Conservation (phyloP, 2,888 invertebrate genomes). For the Ophonus ardosiacus region DNA sequence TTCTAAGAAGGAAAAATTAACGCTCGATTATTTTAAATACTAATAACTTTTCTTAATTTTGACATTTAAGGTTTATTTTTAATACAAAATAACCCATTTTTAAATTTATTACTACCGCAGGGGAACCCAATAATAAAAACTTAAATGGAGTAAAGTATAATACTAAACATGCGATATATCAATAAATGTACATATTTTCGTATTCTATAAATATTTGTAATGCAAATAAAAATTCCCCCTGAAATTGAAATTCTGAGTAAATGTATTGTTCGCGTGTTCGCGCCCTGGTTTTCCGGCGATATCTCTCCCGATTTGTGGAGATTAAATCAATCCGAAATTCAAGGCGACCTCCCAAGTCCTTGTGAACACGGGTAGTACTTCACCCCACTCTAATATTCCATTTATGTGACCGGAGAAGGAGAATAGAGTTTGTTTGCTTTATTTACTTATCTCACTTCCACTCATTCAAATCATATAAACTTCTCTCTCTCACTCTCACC, state of each 20-base stretch:
- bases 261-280: background rate
- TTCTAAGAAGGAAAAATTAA: no score
- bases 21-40: no score
- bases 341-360: background rate
- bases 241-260: background rate
- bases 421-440: slow-evolving; percentile 28
- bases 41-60: no score
- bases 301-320: slow-evolving; percentile 31
- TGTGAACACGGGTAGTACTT: slow-evolving; percentile 30
- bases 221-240: no score
- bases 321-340: slow-evolving; percentile 42
- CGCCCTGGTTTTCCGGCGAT: slow-evolving; percentile 18
- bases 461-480: background rate
- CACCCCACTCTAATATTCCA: slow-evolving; percentile 19
- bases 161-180: no score
- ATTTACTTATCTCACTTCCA: background rate
- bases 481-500: background rate
- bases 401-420: slow-evolving; percentile 17
- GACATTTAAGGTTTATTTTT: no score
- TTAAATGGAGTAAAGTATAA: no score
- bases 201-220: no score
- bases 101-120: no score
- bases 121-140: no score
- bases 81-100: no score
- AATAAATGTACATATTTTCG: no score